Conservation (phyloP, 2,888 invertebrate species). For the Parasteatoda lunata region DNA sequence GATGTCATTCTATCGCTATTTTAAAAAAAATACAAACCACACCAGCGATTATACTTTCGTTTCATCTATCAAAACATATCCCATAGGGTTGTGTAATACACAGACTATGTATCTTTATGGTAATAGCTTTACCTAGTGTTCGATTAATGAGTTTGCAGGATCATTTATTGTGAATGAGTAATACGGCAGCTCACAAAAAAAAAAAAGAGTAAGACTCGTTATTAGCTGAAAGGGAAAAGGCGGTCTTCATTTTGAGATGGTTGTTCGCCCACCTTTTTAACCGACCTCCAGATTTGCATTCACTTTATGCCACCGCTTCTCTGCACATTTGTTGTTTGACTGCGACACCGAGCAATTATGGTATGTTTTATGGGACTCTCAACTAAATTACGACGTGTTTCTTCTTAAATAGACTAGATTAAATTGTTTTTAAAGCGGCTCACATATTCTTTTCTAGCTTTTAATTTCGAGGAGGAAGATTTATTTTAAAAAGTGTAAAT, state of each 20-base stretch:
- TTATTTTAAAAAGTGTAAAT: no score
- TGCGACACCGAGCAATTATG: slow-evolving; percentile 9
- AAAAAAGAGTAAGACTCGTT: slow-evolving; percentile 40
- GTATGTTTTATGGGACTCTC: slow-evolving; percentile 11
- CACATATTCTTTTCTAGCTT: no score
- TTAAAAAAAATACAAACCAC: no score
- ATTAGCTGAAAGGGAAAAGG: slow-evolving; percentile 43
- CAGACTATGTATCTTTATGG: slow-evolving; percentile 50
- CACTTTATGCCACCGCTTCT: slow-evolving; percentile 22
- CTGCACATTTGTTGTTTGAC: neutral
- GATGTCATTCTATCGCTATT: no score
- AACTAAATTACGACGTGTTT: slow-evolving; percentile 2
- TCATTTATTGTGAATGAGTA: slow-evolving; percentile 49
- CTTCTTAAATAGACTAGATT: neutral
- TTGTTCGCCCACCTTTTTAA: slow-evolving; percentile 29
- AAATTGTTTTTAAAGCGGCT: neutral
- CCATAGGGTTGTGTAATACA: neutral
- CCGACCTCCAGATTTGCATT: slow-evolving; percentile 20
- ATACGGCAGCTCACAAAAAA: slow-evolving; percentile 53
- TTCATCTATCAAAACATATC: neutral
- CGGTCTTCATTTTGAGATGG: slow-evolving; percentile 24
- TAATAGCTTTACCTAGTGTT: slow-evolving; percentile 32
- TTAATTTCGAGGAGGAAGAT: no score
- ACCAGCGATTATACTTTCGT: neutral
- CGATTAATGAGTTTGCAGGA: slow-evolving; percentile 35